Evolutionary conservation across 2,888 invertebrate genomes (phyloP).

Genomic region (Trachelus troglodyta): DNA sequence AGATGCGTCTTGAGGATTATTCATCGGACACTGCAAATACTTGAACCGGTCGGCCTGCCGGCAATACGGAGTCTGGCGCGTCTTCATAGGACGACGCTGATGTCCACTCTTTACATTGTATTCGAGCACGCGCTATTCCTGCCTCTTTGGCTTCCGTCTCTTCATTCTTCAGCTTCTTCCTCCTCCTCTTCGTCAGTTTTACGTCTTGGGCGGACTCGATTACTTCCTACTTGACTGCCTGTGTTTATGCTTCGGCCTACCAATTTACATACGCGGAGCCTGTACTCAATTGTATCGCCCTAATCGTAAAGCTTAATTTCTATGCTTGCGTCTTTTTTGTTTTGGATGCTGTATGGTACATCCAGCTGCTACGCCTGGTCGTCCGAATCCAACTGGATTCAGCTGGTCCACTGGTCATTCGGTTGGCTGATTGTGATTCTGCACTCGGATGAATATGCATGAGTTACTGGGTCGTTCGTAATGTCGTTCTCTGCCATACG

Average conservation of each 20-base stretch:
- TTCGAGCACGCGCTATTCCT: background rate
- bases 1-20: background rate
- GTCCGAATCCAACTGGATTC: background rate
- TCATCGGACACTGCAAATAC: background rate
- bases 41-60: background rate
- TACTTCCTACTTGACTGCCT: background rate
- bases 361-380: background rate
- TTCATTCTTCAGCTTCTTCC: background rate
- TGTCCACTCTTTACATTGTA: conserved; percentile 10
- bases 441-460: conserved; percentile 43
- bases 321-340: background rate
- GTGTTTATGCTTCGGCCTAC: conserved; percentile 17
- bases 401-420: background rate
- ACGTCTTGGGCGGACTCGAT: background rate
- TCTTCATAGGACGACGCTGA: conserved; percentile 12
- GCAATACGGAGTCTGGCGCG: background rate
- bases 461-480: conserved; percentile 39
- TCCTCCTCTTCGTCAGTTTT: background rate
- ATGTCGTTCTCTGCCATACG: conserved; percentile 44
- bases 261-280: conserved; percentile 38
- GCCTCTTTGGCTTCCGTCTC: background rate
- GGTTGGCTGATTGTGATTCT: background rate
- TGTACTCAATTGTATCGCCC: conserved; percentile 35
- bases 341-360: background rate
- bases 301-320: background rate